Evolutionary conservation across 2,113 vertebrate species (phyloP).

Genomic region (Takifugu flavidus): DNA sequence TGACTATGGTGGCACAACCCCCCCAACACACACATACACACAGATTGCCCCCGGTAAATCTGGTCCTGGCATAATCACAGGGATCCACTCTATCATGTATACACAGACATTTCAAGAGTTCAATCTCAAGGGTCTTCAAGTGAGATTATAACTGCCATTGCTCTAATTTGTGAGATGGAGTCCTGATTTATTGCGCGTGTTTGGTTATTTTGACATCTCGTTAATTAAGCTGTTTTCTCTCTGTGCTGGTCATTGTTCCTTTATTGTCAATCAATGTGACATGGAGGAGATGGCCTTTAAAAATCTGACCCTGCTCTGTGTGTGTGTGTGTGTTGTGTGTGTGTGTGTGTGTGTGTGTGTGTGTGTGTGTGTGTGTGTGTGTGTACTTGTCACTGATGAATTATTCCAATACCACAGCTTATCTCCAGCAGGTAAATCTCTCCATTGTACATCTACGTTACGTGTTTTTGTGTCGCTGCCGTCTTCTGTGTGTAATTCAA

Average conservation of each 20-base stretch:
- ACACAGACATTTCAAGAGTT: conserved; percentile 7
- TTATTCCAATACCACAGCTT: conserved; percentile 37
- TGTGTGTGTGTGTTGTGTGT: conserved; percentile 2
- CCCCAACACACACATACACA: too few species aligned
- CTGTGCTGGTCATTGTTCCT: conserved; percentile 45
- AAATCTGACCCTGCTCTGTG: conserved; percentile 41
- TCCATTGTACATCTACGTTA: conserved; percentile 12
- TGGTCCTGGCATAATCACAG: conserved; percentile 2
- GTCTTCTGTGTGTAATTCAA: conserved; percentile 43
- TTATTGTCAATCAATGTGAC: conserved; percentile 61
- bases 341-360: conserved; percentile 3
- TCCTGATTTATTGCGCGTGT: conserved; percentile 48
- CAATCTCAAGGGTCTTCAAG: conserved; percentile 34
- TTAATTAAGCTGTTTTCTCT: conserved; percentile 41
- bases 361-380: background rate
- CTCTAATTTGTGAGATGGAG: conserved; percentile 54
- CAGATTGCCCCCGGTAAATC: too few species aligned
- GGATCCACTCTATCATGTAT: background rate
- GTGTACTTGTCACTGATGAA: conserved; percentile 23
- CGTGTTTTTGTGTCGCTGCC: conserved; percentile 2
- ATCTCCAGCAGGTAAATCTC: conserved; percentile 35
- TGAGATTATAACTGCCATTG: conserved; percentile 22
- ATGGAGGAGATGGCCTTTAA: conserved; percentile 42
- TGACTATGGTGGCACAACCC: too few species aligned
- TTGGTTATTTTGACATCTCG: conserved; percentile 40